Base-by-base conservation (phyloP, 53 echinoderm and acorn worm genomes). In the Holothuria leucospilota region DNA sequence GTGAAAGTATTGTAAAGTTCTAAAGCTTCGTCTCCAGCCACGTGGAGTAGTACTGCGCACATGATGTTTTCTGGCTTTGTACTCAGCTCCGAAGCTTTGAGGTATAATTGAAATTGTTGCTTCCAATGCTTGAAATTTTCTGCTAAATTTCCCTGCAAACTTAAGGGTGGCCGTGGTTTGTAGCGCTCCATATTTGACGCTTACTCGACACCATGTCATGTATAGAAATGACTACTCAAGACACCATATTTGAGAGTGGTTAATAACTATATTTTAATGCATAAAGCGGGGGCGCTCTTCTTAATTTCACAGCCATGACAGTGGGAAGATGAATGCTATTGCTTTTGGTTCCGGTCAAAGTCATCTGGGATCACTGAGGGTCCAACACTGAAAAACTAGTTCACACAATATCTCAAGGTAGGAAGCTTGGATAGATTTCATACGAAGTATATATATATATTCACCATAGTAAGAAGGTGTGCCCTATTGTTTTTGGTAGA, bases 1-100 rank as follows among this genome's bases (percentile, higher is more conserved):
- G 59, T 53, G 34, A 81, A 81, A 20, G 81, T 81, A 29, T 81
- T 81, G 81, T 81, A 81, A 28, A 81, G 59, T 59, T 81, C 81
- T 13, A 81, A 29, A 13, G 81, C 81, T 2, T 81, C 81, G 59
- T 81, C 62, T 29, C 81, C 81, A 24, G 62, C 62, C 13, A 81
- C 60, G 30, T 61, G 62, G 28, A 81, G 81, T 60, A 81, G 26
- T 20, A 81, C 59, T 60, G 81, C 59, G 59, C 60, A 81, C 62
- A n/a, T 81, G 81, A 52, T 60, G 60, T 81, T 81, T 81, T 59
- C 81, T 12, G 60, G 28, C 38, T 81, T 81, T 39, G 25, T 52
- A 18, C 25, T 6, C 29, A 29, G 59, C 28, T 61, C 81, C 39
- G 62, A 30, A 16, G 81, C 81, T 28, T 60, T 60, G 25, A 81